phyloP scores from a whole-genome alignment of 2,113 vertebrate species.

The Mustelus asterias region DNA sequence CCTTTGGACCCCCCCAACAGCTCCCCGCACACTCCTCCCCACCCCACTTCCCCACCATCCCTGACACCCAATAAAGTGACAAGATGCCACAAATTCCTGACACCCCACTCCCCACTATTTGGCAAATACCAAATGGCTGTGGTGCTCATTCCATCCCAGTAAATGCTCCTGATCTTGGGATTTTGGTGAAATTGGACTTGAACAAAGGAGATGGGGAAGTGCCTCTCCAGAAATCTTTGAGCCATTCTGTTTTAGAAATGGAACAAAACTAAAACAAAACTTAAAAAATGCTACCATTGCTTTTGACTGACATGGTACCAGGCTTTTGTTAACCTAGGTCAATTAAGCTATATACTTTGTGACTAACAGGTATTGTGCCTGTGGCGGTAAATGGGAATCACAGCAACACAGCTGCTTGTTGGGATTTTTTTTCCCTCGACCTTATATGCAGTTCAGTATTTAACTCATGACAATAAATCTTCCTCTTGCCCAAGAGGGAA shows the following conservation, averaged over 20 bases:
- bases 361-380: constrained; percentile 17
- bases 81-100: background rate
- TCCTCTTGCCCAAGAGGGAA: constrained; percentile 23
- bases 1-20: background rate
- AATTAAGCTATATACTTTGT: constrained; percentile 4
- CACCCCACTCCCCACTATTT: background rate
- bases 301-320: background rate
- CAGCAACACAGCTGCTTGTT: constrained; percentile 34
- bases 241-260: background rate
- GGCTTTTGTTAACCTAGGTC: constrained; percentile 11
- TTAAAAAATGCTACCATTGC: background rate
- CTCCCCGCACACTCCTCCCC: too few species aligned
- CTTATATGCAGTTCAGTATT: constrained; percentile 30
- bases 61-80: background rate
- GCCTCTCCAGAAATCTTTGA: background rate
- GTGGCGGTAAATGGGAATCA: constrained; percentile 6
- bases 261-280: background rate
- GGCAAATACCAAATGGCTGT: background rate
- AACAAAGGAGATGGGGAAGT: background rate
- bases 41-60: too few species aligned
- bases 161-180: background rate
- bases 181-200: background rate
- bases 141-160: background rate
- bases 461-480: constrained; percentile 36
- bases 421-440: background rate